A percentile compares a stretch with the other conserved stretches of the same genome.
phyloP scores from a whole-genome alignment of 2,888 invertebrate genomes.

The Synergus umbraculus region DNA sequence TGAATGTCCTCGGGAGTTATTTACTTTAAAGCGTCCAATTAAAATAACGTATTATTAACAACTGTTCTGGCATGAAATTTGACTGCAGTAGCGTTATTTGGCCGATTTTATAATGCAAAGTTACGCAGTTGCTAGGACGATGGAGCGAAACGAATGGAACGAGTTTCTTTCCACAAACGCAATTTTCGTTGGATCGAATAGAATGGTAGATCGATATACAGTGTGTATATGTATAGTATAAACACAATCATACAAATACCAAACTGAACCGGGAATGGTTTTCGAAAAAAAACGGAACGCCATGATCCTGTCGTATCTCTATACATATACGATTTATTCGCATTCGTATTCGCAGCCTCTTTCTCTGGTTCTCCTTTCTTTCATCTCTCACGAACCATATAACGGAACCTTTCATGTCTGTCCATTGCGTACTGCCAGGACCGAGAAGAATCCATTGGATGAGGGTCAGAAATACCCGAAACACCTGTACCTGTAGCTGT shows the following conservation, averaged over 20 bases:
- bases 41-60: conserved; percentile 4
- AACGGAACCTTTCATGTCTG: conserved; percentile 53
- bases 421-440: conserved; percentile 29
- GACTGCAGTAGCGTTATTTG: conserved; percentile 23
- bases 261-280: conserved; percentile 6
- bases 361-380: conserved; percentile 51
- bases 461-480: conserved; percentile 6
- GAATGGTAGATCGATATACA: background rate
- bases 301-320: conserved; percentile 10
- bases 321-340: background rate
- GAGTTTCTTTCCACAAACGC: background rate
- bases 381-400: conserved; percentile 52
- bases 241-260: conserved; percentile 19
- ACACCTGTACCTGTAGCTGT: background rate
- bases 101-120: conserved; percentile 19
- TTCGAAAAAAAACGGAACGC: conserved; percentile 4
- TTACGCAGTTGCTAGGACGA: background rate
- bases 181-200: conserved; percentile 1
- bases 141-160: conserved; percentile 16
- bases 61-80: conserved; percentile 17
- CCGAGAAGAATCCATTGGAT: conserved; percentile 16
- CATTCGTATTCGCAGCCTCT: conserved; percentile 22
- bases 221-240: background rate
- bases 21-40: background rate
- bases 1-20: background rate